Base-by-base conservation (phyloP, 2,888 invertebrate genomes). In the Xanthorhoe designata region DNA sequence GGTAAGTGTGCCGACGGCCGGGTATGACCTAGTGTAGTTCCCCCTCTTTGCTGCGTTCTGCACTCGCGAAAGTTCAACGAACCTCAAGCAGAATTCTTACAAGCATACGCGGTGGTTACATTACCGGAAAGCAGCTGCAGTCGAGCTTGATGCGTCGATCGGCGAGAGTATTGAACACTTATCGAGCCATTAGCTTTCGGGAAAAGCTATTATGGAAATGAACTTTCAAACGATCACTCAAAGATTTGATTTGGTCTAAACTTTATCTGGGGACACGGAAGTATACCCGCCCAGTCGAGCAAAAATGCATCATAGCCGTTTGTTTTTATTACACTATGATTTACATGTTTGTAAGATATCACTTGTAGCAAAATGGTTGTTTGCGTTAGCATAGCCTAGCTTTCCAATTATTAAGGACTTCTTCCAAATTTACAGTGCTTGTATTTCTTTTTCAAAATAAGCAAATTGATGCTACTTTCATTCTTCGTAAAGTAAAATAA, bases 1-100 rank as follows among this genome's bases (percentile, higher is more conserved):
- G 93, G 92, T 93, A 93, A 93, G 92, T 93, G 90, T 91, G 93
- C 86, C 92, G 89, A 92, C 86, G 93, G 89, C 92, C 93, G 85
- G 86, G 86, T 84, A 83, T 92, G 93, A 93, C 93, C 93, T 87
- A 93, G 87, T 93, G 89, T 83, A 80, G 87, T 83, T 86, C 89
- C 91, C 59, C 90, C 91, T 89, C 89, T 86, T 85, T 85, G 79
- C 78, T 86, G 84, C 86, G 90, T 89, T 92, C 91, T 92, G 92
- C 91, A 92, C 89, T 92, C 90, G 89, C 89, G 83, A 90, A 90
- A 91, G 92, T 92, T 92, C 92, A 91, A 87, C 84, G 92, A 92
- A 92, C 92, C 82, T 84, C 75, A 76, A 86, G 88, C 89, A 91
- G 90, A 92, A 90, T 90, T 92, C 92, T 92, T 92, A 88, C 90